Conservation (phyloP, 2,113 vertebrate species). For the Poecile atricapillus region DNA sequence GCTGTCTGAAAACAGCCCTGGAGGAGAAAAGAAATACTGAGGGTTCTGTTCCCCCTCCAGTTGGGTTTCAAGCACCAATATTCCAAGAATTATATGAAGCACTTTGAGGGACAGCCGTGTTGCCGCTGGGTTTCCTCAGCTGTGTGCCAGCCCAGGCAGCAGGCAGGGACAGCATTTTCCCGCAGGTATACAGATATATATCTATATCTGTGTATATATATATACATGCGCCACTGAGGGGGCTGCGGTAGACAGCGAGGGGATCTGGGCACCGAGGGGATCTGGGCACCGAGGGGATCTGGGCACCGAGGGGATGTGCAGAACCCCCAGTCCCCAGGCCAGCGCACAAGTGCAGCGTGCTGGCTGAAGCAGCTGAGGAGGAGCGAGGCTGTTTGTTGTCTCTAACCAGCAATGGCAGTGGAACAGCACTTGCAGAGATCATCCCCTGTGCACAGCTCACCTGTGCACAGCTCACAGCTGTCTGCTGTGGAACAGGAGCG, state of each 20-base stretch:
- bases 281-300: not conserved
- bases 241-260: not conserved
- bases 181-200: too few relatives aligned
- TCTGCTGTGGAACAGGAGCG: too few relatives aligned
- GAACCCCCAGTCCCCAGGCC: not conserved
- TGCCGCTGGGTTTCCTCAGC: not conserved
- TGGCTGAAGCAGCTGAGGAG: not conserved
- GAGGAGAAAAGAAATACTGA: not conserved
- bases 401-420: not conserved
- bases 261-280: not conserved
- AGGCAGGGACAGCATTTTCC: not conserved
- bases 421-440: not conserved
- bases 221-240: rapidly evolving
- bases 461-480: not conserved
- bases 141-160: too few relatives aligned
- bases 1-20: not conserved
- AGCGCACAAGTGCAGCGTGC: rapidly evolving
- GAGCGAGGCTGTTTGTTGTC: rapidly evolving
- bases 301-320: not conserved
- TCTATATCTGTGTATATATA: too few relatives aligned
- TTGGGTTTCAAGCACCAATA: not conserved
- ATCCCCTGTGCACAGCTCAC: not conserved
- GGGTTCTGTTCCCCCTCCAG: not conserved
- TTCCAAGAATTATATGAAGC: not conserved
- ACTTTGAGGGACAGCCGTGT: not conserved